Conservation (phyloP, 2,113 vertebrate species). For the Sphaerodactylus townsendi region DNA sequence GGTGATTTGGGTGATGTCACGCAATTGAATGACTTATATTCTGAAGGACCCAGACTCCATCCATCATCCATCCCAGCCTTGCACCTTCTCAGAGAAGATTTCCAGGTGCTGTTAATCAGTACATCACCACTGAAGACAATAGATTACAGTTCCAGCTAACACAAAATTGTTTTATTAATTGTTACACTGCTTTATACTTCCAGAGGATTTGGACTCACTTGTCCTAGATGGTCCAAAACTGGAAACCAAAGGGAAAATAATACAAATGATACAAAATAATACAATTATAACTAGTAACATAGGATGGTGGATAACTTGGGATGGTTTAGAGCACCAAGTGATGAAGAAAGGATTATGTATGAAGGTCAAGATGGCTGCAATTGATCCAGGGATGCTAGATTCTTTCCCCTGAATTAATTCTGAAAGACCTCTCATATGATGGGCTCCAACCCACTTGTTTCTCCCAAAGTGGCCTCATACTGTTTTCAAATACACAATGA, state of each 20-base stretch:
- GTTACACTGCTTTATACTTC: background rate
- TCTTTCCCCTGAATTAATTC: background rate
- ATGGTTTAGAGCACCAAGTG: background rate
- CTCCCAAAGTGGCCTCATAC: background rate
- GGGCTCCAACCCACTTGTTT: background rate
- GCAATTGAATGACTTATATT: background rate
- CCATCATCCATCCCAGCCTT: background rate
- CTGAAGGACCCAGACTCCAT: background rate
- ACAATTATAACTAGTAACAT: background rate
- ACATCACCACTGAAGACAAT: background rate
- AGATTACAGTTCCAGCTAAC: background rate
- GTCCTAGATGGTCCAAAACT: background rate
- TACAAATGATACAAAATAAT: background rate
- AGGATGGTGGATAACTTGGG: background rate
- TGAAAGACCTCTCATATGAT: background rate
- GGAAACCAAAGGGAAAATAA: background rate
- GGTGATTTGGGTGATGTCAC: background rate
- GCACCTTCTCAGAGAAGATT: background rate
- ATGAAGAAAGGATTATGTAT: background rate
- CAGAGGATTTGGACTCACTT: background rate
- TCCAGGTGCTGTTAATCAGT: background rate
- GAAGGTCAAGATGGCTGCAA: background rate
- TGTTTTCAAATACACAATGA: background rate
- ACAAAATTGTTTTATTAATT: background rate
- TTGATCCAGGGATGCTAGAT: background rate